phyloP scores from a whole-genome alignment of 2,113 vertebrate genomes.

The Pygoscelis adeliae region DNA sequence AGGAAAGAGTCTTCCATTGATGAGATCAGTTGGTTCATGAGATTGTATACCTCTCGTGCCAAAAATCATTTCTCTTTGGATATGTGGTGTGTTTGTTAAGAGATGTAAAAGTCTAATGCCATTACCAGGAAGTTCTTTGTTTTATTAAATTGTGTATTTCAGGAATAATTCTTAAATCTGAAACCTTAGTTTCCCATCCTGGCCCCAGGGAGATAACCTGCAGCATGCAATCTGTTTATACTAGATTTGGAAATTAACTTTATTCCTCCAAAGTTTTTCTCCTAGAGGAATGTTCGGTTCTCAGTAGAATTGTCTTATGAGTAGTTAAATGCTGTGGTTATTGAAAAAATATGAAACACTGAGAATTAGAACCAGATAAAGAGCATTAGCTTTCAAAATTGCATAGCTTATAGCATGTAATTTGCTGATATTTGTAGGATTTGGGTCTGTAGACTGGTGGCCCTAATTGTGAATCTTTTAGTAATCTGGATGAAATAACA shows the following conservation, averaged over 20 bases:
- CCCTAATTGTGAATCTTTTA: neutral
- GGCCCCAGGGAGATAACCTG: neutral
- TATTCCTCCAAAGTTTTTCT: neutral
- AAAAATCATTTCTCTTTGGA: neutral
- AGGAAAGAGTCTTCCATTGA: neutral
- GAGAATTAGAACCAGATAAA: slow-evolving; percentile 10
- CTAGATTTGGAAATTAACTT: neutral
- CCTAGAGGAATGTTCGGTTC: neutral
- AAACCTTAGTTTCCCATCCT: neutral
- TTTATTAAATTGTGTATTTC: neutral
- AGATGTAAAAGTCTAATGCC: neutral
- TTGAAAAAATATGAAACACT: neutral
- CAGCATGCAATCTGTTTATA: neutral
- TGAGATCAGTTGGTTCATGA: neutral
- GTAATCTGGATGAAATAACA: slow-evolving; percentile 12
- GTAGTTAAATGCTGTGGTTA: neutral
- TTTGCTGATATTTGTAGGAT: slow-evolving; percentile 47
- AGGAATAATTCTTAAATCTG: neutral
- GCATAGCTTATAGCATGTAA: neutral
- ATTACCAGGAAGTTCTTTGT: neutral
- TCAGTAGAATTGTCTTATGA: neutral
- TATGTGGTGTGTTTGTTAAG: neutral
- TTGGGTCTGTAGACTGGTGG: slow-evolving; percentile 6
- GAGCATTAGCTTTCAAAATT: slow-evolving; percentile 19
- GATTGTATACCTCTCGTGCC: neutral